Evolutionary conservation across 2,797 vertebrate species (phyloP).

Genomic region (Falco cherrug): DNA sequence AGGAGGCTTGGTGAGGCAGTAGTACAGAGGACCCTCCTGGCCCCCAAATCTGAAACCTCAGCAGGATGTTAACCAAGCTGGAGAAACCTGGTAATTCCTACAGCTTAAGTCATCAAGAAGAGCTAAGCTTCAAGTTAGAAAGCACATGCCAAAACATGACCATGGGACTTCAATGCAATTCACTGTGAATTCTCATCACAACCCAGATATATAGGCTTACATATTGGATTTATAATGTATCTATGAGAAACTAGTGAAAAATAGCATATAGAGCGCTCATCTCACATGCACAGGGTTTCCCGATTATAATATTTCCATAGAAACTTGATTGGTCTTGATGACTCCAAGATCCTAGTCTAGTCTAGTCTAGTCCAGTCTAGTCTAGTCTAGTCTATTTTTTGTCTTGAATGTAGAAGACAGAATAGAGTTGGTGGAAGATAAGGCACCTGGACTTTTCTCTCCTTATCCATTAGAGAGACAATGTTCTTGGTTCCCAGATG

Average conservation of each 20-base stretch:
- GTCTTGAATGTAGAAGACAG: neutral
- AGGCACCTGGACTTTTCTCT: neutral
- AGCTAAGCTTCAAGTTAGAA: neutral
- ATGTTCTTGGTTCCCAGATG: neutral
- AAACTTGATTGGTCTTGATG: neutral
- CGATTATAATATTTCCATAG: neutral
- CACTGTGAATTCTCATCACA: neutral
- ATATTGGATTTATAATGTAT: neutral
- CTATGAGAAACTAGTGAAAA: neutral
- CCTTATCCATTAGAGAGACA: neutral
- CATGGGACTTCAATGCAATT: neutral
- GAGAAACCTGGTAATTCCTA: neutral
- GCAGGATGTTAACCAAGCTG: neutral
- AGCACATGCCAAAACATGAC: neutral
- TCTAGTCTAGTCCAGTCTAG: too few species aligned
- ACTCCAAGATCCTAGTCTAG: neutral
- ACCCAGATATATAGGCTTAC: neutral
- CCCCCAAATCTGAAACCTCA: neutral
- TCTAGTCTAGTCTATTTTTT: neutral
- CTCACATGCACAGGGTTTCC: neutral
- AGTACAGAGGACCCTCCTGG: neutral
- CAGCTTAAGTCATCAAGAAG: neutral
- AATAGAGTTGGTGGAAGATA: neutral
- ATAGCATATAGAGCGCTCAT: accelerated
- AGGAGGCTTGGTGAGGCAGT: neutral